Conservation (phyloP, 2,888 invertebrate genomes). For the Lasioglossum figueresi region DNA sequence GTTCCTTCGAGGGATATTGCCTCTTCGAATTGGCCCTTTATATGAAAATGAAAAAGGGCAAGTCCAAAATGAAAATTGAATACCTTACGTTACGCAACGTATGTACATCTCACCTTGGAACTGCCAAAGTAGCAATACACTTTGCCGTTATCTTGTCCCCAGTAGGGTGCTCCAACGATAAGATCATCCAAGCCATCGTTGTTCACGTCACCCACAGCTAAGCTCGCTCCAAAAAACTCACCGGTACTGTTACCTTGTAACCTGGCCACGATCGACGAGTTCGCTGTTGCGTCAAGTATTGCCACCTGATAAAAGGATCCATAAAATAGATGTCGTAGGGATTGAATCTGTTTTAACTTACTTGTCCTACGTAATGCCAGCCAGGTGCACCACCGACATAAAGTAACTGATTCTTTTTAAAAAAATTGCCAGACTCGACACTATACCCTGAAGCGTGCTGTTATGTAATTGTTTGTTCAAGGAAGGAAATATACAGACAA, state of each 20-base stretch:
- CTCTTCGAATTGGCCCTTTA: slow-evolving; percentile 54
- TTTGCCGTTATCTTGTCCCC: slow-evolving; percentile 76
- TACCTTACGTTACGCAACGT: background rate
- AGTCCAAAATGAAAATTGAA: background rate
- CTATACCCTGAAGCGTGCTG: slow-evolving; percentile 70
- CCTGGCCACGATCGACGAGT: slow-evolving; percentile 40
- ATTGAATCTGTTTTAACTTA: slow-evolving; percentile 23
- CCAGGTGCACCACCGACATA: slow-evolving; percentile 75
- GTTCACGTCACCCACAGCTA: slow-evolving; percentile 78
- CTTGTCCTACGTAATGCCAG: slow-evolving; percentile 71
- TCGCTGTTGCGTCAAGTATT: slow-evolving; percentile 60
- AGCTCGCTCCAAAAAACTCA: slow-evolving; percentile 78
- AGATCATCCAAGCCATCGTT: slow-evolving; percentile 78
- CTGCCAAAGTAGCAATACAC: slow-evolving; percentile 73
- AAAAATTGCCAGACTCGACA: slow-evolving; percentile 75
- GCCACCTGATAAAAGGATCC: slow-evolving; percentile 61
- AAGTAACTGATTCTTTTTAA: slow-evolving; percentile 62
- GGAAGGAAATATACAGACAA: background rate
- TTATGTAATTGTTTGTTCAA: background rate
- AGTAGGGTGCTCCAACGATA: slow-evolving; percentile 79
- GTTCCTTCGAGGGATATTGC: slow-evolving; percentile 77
- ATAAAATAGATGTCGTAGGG: background rate
- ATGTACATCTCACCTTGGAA: slow-evolving; percentile 40
- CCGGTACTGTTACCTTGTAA: slow-evolving; percentile 72
- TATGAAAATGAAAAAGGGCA: background rate